Conservation (phyloP, 2,113 vertebrate species). For the Microcebus griseorufus region DNA sequence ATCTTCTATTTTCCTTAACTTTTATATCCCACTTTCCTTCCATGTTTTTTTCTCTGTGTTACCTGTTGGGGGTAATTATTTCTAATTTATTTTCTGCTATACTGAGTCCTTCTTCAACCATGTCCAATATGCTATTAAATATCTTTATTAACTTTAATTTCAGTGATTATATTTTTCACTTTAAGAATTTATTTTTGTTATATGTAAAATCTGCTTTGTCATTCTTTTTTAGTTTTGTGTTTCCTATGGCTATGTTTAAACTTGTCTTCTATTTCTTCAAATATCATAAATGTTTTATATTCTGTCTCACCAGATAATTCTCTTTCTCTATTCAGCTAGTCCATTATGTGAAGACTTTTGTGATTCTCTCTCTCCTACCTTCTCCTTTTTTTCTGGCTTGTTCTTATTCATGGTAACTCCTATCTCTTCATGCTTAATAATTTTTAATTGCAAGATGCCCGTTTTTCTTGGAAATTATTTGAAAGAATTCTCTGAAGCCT, state of each 20-base stretch:
- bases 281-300: neutral
- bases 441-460: neutral
- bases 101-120: neutral
- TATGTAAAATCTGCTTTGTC: neutral
- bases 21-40: neutral
- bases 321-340: neutral
- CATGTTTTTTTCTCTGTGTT: neutral
- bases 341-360: neutral
- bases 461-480: neutral
- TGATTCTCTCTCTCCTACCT: neutral
- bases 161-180: neutral
- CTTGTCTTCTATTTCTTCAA: neutral
- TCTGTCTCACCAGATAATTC: neutral
- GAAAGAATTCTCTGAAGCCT: neutral
- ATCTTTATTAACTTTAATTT: neutral
- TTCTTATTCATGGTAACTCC: neutral
- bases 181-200: neutral
- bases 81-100: neutral
- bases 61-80: neutral
- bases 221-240: neutral
- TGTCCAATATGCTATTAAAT: neutral
- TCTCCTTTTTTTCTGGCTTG: neutral
- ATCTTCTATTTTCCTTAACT: neutral
- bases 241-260: neutral
- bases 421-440: neutral